Base-by-base conservation (phyloP, 1,140 invertebrate species). In the Cydia amplana region DNA sequence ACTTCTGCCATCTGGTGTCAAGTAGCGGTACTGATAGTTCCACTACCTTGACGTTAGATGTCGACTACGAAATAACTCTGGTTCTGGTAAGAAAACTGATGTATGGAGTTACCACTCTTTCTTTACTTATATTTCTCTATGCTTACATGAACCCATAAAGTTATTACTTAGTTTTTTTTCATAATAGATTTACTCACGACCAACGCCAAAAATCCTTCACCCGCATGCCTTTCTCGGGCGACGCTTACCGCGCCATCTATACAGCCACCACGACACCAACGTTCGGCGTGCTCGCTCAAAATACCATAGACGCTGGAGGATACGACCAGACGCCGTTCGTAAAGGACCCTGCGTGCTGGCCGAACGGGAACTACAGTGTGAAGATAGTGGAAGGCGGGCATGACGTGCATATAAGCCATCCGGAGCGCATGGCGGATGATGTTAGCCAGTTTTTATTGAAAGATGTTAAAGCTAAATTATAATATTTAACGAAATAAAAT, bases 141-240 rank as follows among this genome's bases (percentile, higher is more conserved):
- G 25, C n/a, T n/a, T n/a, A n/a, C n/a, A n/a, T n/a, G n/a, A n/a
- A n/a, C n/a, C n/a, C n/a, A n/a, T n/a, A n/a, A n/a, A n/a, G n/a
- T n/a, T n/a, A n/a, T n/a, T n/a, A n/a, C n/a, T n/a, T n/a, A n/a
- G n/a, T n/a, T 28, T 14, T 20, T 49, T 64, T 12, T 76, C 49
- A 65, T 70, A 46, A 75, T 79, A 90, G 88, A 75, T 85, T 88
- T 64, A 84, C 86, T 1, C 87, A 83, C 77, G 87, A 90, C 74
- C 87, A 90, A 67, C 79, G 88, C 0, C 85, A 86, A 82, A 89
- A 89, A 72, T 77, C 80, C 40, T 70, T 83, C 0, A 80, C 84
- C n/a, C 73, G 77, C 1, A 49, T 83, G 12, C 86, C 83, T 1
- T 84, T 82, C 49, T 78, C 85, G 0, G 75, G 79, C 0, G 80